Conservation (phyloP, 2,888 invertebrate species). For the Anthrax anthrax region DNA sequence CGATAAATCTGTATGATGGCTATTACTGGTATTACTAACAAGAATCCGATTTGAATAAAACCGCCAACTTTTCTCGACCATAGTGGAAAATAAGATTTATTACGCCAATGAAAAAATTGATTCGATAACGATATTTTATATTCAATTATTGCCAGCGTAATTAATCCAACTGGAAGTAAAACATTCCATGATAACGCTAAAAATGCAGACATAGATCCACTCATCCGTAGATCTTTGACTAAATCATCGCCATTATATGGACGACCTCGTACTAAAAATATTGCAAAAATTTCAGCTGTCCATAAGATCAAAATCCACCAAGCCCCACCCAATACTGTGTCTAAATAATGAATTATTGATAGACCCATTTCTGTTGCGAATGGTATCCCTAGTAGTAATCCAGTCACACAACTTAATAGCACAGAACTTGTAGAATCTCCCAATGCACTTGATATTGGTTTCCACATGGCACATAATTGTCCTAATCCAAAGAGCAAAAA, state of each 20-base stretch:
- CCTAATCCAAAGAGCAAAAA: slow-evolving; percentile 76
- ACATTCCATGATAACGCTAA: slow-evolving; percentile 81
- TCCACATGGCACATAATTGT: slow-evolving; percentile 83
- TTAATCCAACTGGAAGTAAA: slow-evolving; percentile 62
- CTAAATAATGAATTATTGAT: slow-evolving; percentile 68
- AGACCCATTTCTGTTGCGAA: slow-evolving; percentile 79
- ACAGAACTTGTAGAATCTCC: slow-evolving; percentile 57
- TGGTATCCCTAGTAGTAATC: slow-evolving; percentile 67
- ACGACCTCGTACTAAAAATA: slow-evolving; percentile 72
- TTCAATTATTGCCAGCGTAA: slow-evolving; percentile 56
- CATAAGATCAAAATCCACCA: slow-evolving; percentile 81
- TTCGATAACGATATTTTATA: slow-evolving; percentile 54
- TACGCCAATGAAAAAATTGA: slow-evolving; percentile 52
- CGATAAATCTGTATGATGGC: slow-evolving; percentile 49
- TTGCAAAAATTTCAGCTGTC: slow-evolving; percentile 60
- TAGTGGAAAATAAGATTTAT: slow-evolving; percentile 61
- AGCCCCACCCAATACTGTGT: slow-evolving; percentile 66
- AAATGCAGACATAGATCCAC: slow-evolving; percentile 44
- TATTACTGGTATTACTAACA: slow-evolving; percentile 50
- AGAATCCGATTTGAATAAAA: slow-evolving; percentile 56
- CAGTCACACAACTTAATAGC: slow-evolving; percentile 64
- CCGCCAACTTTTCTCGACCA: slow-evolving; percentile 70
- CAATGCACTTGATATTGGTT: slow-evolving; percentile 74
- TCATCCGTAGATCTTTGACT: slow-evolving; percentile 32
- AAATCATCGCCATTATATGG: slow-evolving; percentile 57